These are phyloP conservation scores for Harpalus rubripes DNA, from an alignment of 2,888 invertebrate species.

Conservation along the genomic window DNA sequence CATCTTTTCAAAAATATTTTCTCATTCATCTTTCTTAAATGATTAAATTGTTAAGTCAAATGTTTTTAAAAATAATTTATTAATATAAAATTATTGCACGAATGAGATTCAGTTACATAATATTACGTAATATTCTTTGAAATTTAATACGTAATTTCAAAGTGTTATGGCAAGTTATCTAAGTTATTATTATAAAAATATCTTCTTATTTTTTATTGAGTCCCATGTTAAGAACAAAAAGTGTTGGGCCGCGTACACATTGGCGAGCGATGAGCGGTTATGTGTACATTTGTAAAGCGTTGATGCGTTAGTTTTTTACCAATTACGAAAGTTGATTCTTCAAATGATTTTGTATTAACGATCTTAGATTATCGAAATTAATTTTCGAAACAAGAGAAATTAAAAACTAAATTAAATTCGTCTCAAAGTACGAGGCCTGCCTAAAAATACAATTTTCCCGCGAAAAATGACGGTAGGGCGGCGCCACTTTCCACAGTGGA, in stretches of 20 bases:
- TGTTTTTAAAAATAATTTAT: slow-evolving; percentile 56
- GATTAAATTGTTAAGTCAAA: background rate
- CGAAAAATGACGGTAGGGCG: no score
- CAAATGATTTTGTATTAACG: no score
- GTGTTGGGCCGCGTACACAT: background rate
- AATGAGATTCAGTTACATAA: slow-evolving; percentile 18
- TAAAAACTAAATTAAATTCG: no score
- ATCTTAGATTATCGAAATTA: no score
- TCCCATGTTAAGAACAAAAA: slow-evolving; percentile 44
- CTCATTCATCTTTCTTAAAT: background rate
- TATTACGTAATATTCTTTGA: slow-evolving; percentile 24
- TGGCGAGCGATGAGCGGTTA: no score
- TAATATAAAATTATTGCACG: slow-evolving; percentile 61
- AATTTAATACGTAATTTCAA: slow-evolving; percentile 31
- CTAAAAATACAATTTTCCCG: no score
- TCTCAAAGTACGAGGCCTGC: no score
- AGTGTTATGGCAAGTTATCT: slow-evolving; percentile 56
- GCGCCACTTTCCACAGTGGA: no score
- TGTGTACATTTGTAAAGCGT: no score
- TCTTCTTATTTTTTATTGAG: slow-evolving; percentile 42
- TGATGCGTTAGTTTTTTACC: no score
- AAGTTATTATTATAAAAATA: slow-evolving; percentile 56
- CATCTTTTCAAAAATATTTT: slow-evolving; percentile 10
- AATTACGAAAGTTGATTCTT: no score
- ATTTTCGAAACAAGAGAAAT: no score